Evolutionary conservation across 2,113 vertebrate species (phyloP).

Genomic region (Corythaeola cristata): DNA sequence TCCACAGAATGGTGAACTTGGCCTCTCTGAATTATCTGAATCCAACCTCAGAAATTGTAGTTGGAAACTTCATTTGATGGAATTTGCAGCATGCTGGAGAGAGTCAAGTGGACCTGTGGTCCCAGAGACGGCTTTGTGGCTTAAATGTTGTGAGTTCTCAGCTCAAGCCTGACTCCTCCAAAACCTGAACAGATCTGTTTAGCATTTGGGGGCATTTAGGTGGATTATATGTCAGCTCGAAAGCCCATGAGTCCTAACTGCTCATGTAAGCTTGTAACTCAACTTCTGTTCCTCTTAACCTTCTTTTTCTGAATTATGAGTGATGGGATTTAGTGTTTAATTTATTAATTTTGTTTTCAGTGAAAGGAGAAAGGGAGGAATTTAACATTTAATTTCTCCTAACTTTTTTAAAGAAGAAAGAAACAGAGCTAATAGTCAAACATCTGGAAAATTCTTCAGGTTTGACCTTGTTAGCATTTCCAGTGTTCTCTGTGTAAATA

Average conservation of each 20-base stretch:
- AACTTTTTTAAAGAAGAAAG: not conserved
- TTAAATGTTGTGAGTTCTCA: conserved; percentile 41
- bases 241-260: not conserved
- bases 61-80: not conserved
- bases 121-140: not conserved
- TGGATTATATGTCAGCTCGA: conserved; percentile 46
- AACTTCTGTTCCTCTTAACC: not conserved
- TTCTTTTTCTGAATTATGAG: not conserved
- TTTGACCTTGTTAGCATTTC: not conserved
- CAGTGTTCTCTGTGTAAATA: not conserved
- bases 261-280: conserved; percentile 23
- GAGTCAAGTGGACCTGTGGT: conserved; percentile 16
- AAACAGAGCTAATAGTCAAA: not conserved
- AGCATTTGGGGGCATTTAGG: conserved; percentile 18
- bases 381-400: not conserved
- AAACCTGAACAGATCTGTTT: not conserved
- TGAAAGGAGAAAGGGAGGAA: not conserved
- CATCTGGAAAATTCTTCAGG: not conserved
- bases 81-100: not conserved
- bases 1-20: not conserved
- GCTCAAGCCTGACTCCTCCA: conserved; percentile 8
- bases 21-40: not conserved
- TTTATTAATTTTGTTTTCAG: not conserved
- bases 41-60: not conserved
- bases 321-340: not conserved